Base-by-base conservation (phyloP, 2,888 invertebrate species). In the Torymus auratus region DNA sequence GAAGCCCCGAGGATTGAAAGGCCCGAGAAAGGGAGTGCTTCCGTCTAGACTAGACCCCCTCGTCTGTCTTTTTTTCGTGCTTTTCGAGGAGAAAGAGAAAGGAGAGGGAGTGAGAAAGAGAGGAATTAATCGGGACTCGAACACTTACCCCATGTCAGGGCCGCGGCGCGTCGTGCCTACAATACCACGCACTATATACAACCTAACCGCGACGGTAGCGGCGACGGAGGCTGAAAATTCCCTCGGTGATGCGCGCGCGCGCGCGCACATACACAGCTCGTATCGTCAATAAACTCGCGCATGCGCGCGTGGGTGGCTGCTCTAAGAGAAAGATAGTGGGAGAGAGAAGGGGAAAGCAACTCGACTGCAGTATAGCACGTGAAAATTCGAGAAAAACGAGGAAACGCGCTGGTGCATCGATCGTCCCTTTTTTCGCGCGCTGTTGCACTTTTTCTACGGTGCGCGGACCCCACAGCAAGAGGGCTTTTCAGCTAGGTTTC, bases 141-240 rank as follows among this genome's bases (percentile, higher is more conserved):
- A 89, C 41, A 41, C 90, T 89, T 89, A 89, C 89, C 89, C 90
- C 89, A 89, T 89, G 88, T 88, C 87, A 86, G 86, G 86, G 86
- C 84, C 86, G 87, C 86, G 86, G 84, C 41, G 41, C 41, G 5
- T 41, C 41, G 41, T 41, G 41, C 41, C 41, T 41, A 41, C 41
- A 41, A 41, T 7, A 41, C 41, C 7, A 41, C 41, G 41, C 41
- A 41, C 41, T 41, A 41, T 41, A 41, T 41, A 41, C 41, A 41
- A 41, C 41, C 41, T 41, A 41, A 41, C 41, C 41, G 7, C 41
- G 41, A 41, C 41, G 41, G 41, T 41, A 7, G 41, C 41, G 41
- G 41, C 41, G 7, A 10, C 41, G 41, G 41, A 7, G 20, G 28
- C 15, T 56, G 11, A 58, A 74, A 65, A 67, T 62, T 23, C 58